phyloP scores from a whole-genome alignment of 2,888 invertebrate genomes.

The Abrostola triplasia region DNA sequence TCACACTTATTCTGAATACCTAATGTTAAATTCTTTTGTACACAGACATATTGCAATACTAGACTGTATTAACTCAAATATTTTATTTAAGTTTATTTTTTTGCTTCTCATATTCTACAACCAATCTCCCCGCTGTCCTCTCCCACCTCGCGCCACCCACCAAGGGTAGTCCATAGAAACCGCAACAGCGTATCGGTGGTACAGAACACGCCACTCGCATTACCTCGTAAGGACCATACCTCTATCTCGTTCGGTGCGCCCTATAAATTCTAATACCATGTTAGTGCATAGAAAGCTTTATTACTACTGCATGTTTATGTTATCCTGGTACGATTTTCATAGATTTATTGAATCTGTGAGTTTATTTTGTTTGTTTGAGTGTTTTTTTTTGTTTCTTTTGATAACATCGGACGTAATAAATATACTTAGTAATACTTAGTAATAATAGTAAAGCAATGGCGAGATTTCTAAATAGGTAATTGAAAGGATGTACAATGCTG shows the following conservation, averaged over 20 bases:
- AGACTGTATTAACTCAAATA: not conserved
- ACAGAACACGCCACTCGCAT: constrained; percentile 76
- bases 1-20: too few relatives aligned
- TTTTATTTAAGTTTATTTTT: not conserved
- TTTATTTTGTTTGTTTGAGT: constrained; percentile 18
- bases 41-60: too few relatives aligned
- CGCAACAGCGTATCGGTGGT: constrained; percentile 81
- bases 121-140: constrained; percentile 16
- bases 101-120: not conserved
- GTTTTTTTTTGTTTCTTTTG: not conserved
- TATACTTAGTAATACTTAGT: too few relatives aligned
- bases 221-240: constrained; percentile 68
- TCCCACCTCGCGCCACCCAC: constrained; percentile 55
- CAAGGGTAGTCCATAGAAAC: constrained; percentile 78
- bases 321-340: constrained; percentile 52
- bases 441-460: too few relatives aligned
- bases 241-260: constrained; percentile 68
- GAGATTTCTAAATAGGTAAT: too few relatives aligned
- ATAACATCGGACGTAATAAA: not conserved
- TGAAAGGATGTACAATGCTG: too few relatives aligned
- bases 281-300: constrained; percentile 70
- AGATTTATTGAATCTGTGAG: constrained; percentile 40
- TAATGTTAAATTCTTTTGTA: too few relatives aligned
- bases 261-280: constrained; percentile 75
- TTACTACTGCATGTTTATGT: constrained; percentile 69